A percentile compares a stretch with the other conserved stretches of the same genome.
Evolutionary conservation across 2,797 vertebrate genomes (phyloP).

Genomic region (Phrynocephalus vlangalii): DNA sequence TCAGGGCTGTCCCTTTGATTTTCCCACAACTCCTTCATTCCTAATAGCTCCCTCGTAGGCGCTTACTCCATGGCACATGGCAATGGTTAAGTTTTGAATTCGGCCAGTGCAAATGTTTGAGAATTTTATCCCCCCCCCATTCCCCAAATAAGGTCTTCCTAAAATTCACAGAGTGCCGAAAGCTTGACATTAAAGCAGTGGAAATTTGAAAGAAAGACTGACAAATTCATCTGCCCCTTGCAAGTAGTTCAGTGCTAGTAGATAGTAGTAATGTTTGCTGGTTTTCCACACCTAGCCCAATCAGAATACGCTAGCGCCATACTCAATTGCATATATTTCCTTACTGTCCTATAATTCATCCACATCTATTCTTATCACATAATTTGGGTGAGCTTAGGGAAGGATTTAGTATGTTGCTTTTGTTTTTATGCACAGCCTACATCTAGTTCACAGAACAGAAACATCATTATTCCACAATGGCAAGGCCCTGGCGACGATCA

Average conservation of each 20-base stretch:
- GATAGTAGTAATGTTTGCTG: neutral
- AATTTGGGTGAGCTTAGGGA: neutral
- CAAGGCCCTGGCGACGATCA: constrained; percentile 33
- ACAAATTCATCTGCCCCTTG: neutral
- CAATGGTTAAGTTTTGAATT: neutral
- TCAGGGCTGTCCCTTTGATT: neutral
- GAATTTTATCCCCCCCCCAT: neutral
- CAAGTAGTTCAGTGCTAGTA: neutral
- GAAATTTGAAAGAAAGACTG: neutral
- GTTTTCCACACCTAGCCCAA: neutral
- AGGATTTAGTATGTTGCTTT: neutral
- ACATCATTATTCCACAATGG: constrained; percentile 52
- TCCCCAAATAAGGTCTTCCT: neutral
- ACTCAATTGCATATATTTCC: neutral
- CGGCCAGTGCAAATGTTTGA: neutral
- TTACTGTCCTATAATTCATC: neutral
- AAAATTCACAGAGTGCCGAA: neutral
- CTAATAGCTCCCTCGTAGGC: neutral
- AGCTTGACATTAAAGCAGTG: neutral
- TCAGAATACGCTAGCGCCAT: neutral
- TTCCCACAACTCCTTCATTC: neutral
- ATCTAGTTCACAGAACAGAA: constrained; percentile 28
- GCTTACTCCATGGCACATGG: neutral
- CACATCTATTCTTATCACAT: neutral
- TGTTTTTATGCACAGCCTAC: neutral